These are phyloP conservation scores for Dunckerocampus dactyliophorus DNA, from an alignment of 2,113 vertebrate genomes.

Conservation along the genomic window DNA sequence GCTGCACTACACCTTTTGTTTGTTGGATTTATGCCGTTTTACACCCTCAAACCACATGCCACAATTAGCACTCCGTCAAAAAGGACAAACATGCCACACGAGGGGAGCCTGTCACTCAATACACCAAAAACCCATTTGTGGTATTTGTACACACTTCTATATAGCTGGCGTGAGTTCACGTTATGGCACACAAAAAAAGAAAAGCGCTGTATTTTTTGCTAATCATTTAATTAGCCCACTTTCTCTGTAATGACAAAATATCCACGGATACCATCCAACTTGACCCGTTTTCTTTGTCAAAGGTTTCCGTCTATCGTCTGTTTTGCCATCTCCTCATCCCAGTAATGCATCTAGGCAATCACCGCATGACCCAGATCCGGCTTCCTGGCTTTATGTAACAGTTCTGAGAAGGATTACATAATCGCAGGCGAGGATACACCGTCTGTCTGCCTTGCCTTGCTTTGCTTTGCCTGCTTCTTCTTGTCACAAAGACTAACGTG, in stretches of 20 bases:
- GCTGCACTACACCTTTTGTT: not conserved
- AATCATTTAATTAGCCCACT: not conserved
- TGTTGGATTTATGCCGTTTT: not conserved
- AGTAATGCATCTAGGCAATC: slow-evolving; percentile 51
- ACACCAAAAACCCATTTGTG: too few species aligned
- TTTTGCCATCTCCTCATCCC: slow-evolving; percentile 2
- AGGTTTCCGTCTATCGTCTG: not conserved
- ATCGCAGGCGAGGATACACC: slow-evolving; percentile 31
- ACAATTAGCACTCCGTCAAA: too few species aligned
- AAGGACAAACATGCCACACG: too few species aligned
- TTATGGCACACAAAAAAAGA: too few species aligned
- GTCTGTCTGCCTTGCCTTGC: slow-evolving; percentile 4
- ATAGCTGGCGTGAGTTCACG: too few species aligned
- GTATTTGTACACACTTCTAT: too few species aligned
- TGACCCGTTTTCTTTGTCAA: too few species aligned
- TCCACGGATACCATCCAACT: not conserved
- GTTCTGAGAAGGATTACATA: slow-evolving; percentile 58
- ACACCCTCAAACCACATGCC: too few species aligned
- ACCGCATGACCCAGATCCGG: slow-evolving; percentile 51
- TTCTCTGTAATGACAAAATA: not conserved
- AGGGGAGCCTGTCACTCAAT: too few species aligned
- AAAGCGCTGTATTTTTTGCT: too few species aligned
- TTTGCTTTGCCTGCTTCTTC: slow-evolving; percentile 5
- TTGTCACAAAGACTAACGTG: slow-evolving; percentile 12
- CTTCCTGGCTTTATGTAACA: slow-evolving; percentile 63